Base-by-base conservation (phyloP, 2,797 vertebrate genomes). In the Semaprochilodus insignis region DNA sequence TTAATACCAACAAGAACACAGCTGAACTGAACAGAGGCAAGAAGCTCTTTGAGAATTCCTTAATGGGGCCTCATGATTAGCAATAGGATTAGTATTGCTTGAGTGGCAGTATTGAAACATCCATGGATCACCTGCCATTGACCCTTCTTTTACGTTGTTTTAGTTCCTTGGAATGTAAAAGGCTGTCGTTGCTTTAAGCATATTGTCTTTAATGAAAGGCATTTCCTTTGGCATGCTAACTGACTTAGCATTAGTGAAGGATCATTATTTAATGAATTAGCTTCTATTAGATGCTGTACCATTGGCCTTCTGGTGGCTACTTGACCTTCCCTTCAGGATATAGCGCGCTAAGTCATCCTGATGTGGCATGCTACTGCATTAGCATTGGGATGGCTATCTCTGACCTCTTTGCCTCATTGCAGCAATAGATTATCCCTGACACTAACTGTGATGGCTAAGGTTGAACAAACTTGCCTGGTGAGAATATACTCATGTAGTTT, bases 281-380 rank as follows among this genome's bases (percentile, higher is more conserved):
- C 14, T 11, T 36, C 74, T 75, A 16, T 57, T 31, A 4, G 15
- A 16, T 54, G 60, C 59, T 77, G 77, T 82, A 48, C 3, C 36
- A 51, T 60, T 74, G 34, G 78, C 76, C 81, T 83, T 81, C 82
- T 74, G 40, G 6, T 52, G 60, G 59, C 80, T 59, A 54, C 84
- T 81, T 86, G 77, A 84, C 87, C 82, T 85, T 87, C 85, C 80
- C 5, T 44, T 73, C 73, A 69, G 44, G 31, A 80, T 80, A 83
- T 82, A 78, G 76, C 72, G 82, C 76, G 72, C 78, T 87, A 81
- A 83, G 86, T 87, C 80, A 86, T 83, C 75, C 82, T 78, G 70
- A 74, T 85, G 63, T 57, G 52, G 59, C 81, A 70, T 79, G 60
- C 74, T 67, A 72, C 63, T 74, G 74, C 76, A 85, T 85, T 74